Conservation (phyloP, 2,888 invertebrate species). For the Ectobius pallidus region DNA sequence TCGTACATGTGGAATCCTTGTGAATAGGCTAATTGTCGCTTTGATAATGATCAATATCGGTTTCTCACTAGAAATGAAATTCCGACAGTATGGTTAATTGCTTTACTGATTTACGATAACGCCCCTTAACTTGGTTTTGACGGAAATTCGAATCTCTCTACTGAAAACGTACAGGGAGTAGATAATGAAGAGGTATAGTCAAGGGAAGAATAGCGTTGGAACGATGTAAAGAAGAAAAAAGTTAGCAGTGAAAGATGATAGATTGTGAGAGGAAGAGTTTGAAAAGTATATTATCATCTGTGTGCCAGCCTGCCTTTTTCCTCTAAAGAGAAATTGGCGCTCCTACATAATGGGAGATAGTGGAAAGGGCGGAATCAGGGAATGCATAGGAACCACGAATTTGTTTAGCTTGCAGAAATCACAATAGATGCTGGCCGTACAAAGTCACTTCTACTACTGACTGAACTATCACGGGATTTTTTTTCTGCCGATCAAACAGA, state of each 20-base stretch:
- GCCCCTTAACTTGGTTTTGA: neutral
- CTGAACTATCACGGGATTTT: slow-evolving; percentile 14
- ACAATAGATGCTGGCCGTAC: slow-evolving; percentile 1
- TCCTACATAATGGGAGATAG: neutral
- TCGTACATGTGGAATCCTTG: too few species aligned
- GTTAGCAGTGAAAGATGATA: slow-evolving; percentile 19
- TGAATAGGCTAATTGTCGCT: too few species aligned
- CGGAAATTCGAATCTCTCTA: slow-evolving; percentile 20
- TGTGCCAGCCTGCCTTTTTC: slow-evolving; percentile 10
- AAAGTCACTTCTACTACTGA: neutral
- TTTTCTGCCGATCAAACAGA: slow-evolving; percentile 15
- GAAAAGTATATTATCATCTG: slow-evolving; percentile 28
- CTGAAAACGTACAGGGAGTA: slow-evolving; percentile 8
- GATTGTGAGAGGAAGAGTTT: slow-evolving; percentile 22
- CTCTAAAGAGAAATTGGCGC: slow-evolving; percentile 14
- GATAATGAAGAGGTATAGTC: slow-evolving; percentile 27
- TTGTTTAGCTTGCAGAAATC: slow-evolving; percentile 28
- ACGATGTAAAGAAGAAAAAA: neutral
- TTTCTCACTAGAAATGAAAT: too few species aligned
- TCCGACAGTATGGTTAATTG: too few species aligned
- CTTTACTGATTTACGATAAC: slow-evolving; percentile 16
- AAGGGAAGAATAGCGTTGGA: slow-evolving; percentile 18
- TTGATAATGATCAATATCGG: too few species aligned
- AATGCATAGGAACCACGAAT: neutral
- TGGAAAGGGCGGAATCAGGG: neutral